Evolutionary conservation across 1,140 invertebrate species (phyloP).

Genomic region (Drosophila mojavensis): DNA sequence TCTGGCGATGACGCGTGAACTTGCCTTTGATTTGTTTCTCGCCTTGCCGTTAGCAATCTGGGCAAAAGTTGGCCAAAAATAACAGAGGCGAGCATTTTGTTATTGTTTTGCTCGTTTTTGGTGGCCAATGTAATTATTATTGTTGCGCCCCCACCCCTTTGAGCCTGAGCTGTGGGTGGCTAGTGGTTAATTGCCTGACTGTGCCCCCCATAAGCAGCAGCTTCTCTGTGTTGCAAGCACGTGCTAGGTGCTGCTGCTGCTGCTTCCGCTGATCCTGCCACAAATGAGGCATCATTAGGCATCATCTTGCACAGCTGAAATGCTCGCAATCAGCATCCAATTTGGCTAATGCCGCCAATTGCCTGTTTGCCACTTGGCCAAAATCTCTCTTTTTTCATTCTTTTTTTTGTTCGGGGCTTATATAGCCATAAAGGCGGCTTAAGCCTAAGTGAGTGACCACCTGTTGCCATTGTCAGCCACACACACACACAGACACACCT

Average conservation of each 20-base stretch:
- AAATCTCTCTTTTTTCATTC: conserved; percentile 6
- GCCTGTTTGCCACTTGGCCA: conserved; percentile 23
- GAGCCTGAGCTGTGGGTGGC: not conserved
- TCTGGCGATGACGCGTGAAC: conserved; percentile 74
- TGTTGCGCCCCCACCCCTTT: conserved; percentile 23
- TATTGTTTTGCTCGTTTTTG: not conserved
- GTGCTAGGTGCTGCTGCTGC: conserved; percentile 33
- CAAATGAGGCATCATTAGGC: conserved; percentile 76
- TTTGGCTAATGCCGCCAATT: conserved; percentile 73
- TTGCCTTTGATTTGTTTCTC: conserved; percentile 77
- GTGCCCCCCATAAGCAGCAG: not conserved
- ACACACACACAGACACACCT: conserved; percentile 11
- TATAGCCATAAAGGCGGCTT: conserved; percentile 70
- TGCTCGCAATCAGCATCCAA: conserved; percentile 73
- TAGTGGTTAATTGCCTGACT: not conserved
- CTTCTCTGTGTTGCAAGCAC: too few relatives aligned
- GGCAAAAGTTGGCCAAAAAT: conserved; percentile 60
- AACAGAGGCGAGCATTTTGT: conserved; percentile 47
- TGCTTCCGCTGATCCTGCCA: conserved; percentile 69
- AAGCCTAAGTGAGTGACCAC: conserved; percentile 66
- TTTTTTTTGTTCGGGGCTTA: conserved; percentile 25
- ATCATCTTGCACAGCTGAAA: conserved; percentile 60
- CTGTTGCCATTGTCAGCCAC: conserved; percentile 69
- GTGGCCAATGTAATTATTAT: conserved; percentile 26
- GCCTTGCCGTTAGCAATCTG: conserved; percentile 12